Evolutionary conservation across 2,888 invertebrate species (phyloP).

Genomic region (Biston stratarius): DNA sequence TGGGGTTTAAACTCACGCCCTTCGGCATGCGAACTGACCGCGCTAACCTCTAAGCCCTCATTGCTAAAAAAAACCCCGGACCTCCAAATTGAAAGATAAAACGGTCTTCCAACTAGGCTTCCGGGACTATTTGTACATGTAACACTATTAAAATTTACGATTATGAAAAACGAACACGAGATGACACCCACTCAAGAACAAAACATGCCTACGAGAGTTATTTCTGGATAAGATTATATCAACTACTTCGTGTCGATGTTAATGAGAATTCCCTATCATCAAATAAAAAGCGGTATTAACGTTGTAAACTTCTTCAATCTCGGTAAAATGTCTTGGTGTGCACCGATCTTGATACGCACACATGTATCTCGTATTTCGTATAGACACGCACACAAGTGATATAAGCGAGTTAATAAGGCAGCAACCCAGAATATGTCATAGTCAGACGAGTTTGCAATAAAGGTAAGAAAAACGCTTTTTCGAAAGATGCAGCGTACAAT

Average conservation of each 20-base stretch:
- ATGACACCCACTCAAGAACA: conserved; percentile 37
- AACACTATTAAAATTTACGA: conserved; percentile 29
- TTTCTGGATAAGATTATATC: conserved; percentile 31
- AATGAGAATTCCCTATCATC: conserved; percentile 34
- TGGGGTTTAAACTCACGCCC: too few species aligned
- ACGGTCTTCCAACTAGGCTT: too few species aligned
- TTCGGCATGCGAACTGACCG: too few species aligned
- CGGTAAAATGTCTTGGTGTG: conserved; percentile 31
- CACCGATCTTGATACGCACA: conserved; percentile 27
- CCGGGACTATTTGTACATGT: background rate
- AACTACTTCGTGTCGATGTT: conserved; percentile 29
- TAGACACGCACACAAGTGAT: conserved; percentile 16
- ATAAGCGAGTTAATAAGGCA: conserved; percentile 23
- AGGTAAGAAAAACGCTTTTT: conserved; percentile 7
- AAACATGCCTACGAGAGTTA: conserved; percentile 38
- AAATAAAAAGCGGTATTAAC: conserved; percentile 31
- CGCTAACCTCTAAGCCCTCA: too few species aligned
- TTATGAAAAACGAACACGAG: conserved; percentile 25
- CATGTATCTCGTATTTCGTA: conserved; percentile 6
- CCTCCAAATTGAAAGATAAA: too few species aligned
- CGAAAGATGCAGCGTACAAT: conserved; percentile 19
- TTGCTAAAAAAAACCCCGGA: too few species aligned
- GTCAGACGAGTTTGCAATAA: conserved; percentile 22
- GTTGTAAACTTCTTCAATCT: conserved; percentile 35
- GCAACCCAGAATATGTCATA: conserved; percentile 20